Evolutionary conservation across 2,888 invertebrate species (phyloP).

Genomic region (Adelognathus sp.): DNA sequence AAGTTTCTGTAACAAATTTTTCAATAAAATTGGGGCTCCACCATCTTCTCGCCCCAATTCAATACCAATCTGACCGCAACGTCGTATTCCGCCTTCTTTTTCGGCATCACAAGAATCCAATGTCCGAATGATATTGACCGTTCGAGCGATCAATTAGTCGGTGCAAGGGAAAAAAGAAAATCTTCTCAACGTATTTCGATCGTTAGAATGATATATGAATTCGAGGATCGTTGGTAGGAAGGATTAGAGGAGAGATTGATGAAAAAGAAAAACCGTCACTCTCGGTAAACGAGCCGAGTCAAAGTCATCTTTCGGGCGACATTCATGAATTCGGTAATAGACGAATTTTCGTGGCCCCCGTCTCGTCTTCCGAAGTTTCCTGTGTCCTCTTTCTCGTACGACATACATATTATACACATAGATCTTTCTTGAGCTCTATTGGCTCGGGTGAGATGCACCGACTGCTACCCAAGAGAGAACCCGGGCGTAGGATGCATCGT

Average conservation of each 20-base stretch:
- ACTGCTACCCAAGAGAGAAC: not conserved
- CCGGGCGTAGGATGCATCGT: constrained; percentile 31
- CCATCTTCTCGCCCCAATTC: not conserved
- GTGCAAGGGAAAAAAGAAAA: not conserved
- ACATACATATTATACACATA: not conserved
- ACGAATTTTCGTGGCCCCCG: not conserved
- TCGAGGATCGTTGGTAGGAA: not conserved
- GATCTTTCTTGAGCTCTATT: constrained; percentile 23
- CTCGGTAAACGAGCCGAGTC: constrained; percentile 16
- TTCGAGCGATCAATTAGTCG: not conserved
- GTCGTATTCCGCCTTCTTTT: not conserved
- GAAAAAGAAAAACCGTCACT: not conserved
- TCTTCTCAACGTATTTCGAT: not conserved
- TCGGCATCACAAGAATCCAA: not conserved
- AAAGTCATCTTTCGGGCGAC: not conserved
- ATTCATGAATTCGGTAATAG: not conserved
- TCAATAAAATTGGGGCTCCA: too few species aligned
- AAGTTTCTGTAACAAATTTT: too few species aligned
- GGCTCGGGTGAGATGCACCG: constrained; percentile 29
- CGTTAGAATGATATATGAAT: not conserved
- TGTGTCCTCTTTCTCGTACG: not conserved
- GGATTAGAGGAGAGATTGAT: constrained; percentile 17
- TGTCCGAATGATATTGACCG: not conserved
- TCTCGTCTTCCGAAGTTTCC: not conserved
- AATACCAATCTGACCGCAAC: not conserved